Evolutionary conservation across 2,113 vertebrate genomes (phyloP).

Genomic region (Phyllopteryx taeniolatus): DNA sequence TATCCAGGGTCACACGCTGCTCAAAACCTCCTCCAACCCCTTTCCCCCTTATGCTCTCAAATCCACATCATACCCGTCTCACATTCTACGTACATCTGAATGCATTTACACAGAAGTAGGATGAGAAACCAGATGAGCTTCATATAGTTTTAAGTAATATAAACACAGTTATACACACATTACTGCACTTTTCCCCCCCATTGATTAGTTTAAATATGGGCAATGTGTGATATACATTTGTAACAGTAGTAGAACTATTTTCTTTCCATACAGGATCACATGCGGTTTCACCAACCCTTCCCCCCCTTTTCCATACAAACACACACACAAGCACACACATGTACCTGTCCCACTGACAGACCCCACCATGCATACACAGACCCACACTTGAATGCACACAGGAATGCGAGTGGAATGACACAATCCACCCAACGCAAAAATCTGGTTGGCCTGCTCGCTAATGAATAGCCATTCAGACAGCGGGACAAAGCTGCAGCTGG

Average conservation of each 20-base stretch:
- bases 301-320: slow-evolving; percentile 30
- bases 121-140: no score
- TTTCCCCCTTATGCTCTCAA: no score
- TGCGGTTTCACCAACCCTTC: slow-evolving; percentile 1
- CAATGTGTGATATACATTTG: neutral
- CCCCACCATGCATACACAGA: slow-evolving; percentile 28
- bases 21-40: no score
- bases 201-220: neutral
- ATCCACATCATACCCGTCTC: no score
- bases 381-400: slow-evolving; percentile 63
- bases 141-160: no score
- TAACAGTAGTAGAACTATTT: neutral
- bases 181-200: neutral
- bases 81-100: no score
- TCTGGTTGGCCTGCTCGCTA: slow-evolving; percentile 49
- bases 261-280: slow-evolving; percentile 21
- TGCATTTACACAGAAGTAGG: no score
- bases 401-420: slow-evolving; percentile 71
- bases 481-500: slow-evolving; percentile 52
- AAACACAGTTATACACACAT: neutral
- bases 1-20: no score
- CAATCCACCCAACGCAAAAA: slow-evolving; percentile 51
- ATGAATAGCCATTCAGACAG: slow-evolving; percentile 69
- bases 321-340: slow-evolving; percentile 17
- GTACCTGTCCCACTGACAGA: slow-evolving; percentile 60